A percentile compares a stretch with the other conserved stretches of the same genome.
Evolutionary conservation across 2,888 invertebrate species (phyloP).

Genomic region (Nowickia ferox): DNA sequence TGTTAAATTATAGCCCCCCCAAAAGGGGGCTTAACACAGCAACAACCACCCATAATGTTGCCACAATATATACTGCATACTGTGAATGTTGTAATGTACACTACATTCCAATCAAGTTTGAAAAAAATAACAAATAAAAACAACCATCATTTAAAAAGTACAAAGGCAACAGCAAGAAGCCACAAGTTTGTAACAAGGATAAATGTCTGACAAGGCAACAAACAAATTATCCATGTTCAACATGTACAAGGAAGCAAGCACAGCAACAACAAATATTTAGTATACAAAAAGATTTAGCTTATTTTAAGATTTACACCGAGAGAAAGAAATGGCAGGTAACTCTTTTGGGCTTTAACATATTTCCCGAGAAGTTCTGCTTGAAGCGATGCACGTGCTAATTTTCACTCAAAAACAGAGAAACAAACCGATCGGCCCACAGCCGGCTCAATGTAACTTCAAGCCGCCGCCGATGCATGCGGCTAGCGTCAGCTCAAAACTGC

Average conservation of each 20-base stretch:
- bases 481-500: no score
- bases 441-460: no score
- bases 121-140: slow-evolving; percentile 5
- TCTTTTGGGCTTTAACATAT: no score
- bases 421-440: no score
- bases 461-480: no score
- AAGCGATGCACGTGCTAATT: no score
- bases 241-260: slow-evolving; percentile 41
- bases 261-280: not conserved
- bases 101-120: slow-evolving; percentile 3
- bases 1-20: slow-evolving; percentile 50
- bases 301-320: slow-evolving; percentile 29
- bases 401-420: no score
- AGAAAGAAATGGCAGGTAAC: not conserved
- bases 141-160: slow-evolving; percentile 45
- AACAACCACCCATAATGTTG: slow-evolving; percentile 59
- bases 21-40: slow-evolving; percentile 51
- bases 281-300: not conserved
- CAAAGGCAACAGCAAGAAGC: slow-evolving; percentile 31
- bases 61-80: slow-evolving; percentile 18
- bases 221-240: slow-evolving; percentile 74
- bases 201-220: slow-evolving; percentile 76
- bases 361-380: no score
- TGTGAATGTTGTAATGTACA: slow-evolving; percentile 13
- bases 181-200: slow-evolving; percentile 76